phyloP scores from a whole-genome alignment of 2,888 invertebrate species.

The Epirrhoe alternata region DNA sequence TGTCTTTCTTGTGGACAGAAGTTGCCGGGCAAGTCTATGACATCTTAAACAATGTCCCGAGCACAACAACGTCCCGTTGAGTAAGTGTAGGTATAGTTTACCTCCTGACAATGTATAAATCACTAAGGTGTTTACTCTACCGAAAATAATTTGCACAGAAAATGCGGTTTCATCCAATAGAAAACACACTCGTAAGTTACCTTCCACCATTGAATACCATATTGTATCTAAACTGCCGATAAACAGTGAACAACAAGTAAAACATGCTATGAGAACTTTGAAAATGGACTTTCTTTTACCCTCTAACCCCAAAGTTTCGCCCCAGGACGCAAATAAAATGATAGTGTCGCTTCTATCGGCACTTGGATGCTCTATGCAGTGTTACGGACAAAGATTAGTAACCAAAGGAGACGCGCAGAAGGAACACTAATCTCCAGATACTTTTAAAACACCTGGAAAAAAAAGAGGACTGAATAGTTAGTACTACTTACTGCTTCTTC shows the following conservation, averaged over 20 bases:
- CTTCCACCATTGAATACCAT: constrained; percentile 27
- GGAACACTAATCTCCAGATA: too few relatives aligned
- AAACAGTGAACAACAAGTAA: constrained; percentile 37
- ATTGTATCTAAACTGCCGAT: constrained; percentile 35
- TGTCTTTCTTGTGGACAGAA: too few relatives aligned
- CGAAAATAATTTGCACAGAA: constrained; percentile 14
- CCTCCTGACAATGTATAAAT: background rate
- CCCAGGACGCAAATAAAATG: constrained; percentile 51
- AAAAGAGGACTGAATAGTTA: too few relatives aligned
- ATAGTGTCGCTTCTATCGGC: constrained; percentile 44
- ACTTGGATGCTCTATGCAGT: constrained; percentile 35
- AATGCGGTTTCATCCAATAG: constrained; percentile 15
- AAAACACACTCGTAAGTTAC: constrained; percentile 32
- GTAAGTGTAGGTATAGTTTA: too few relatives aligned
- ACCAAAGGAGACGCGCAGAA: constrained; percentile 3
- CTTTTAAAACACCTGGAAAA: too few relatives aligned
- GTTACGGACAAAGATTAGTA: constrained; percentile 25
- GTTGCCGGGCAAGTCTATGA: too few relatives aligned
- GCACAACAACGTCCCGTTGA: too few relatives aligned
- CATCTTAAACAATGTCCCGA: too few relatives aligned
- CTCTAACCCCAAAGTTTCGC: constrained; percentile 49
- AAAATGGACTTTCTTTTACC: constrained; percentile 47
- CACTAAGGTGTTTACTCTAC: background rate
- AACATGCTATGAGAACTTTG: constrained; percentile 48
- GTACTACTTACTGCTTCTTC: too few relatives aligned